Evolutionary conservation across 2,113 vertebrate species (phyloP), one percentile per base, ranked within the genome.

Genomic region (Sterna hirundo): DNA sequence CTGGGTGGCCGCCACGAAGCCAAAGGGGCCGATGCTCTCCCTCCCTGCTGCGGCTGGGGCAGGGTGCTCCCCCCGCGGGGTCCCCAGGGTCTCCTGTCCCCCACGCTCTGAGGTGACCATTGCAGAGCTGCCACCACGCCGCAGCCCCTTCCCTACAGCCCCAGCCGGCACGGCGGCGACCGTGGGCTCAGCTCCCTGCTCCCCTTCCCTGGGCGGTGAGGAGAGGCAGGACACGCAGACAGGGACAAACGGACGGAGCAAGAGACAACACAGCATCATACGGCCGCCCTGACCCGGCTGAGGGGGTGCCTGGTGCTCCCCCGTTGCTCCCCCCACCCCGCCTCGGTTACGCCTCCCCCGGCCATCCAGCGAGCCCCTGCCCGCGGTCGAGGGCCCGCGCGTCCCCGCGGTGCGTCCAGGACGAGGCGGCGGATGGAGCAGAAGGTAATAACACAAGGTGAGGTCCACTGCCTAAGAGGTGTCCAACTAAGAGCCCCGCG

Each of bases 401-500:
- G n/a, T 94, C 93, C 97, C 93, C 55, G 46, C 71, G 89, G 88
- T 95, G 96, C 72, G 2, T 97, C 96, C 95, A 96, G 97, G 95
- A 93, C 52, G 97, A 96, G 93, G 89, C 54, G 96, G 95, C 47
- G 42, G 60, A 93, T 97, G 96, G 94, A 97, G 96, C 86, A 97
- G 96, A 94, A 97, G 95, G 93, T 95, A 97, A 97, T 96, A 97
- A 98, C 96, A 97, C 98, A 98, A 97, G 98, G 97, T 98, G 98
- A 98, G 97, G 97, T 98, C 98, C 98, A 96, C 97, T 98, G 97
- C 96, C 96, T 97, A 96, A 96, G 96, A 94, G 95, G 92, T 96
- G 97, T 96, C 97, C 94, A 93, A 96, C 98, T 98, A 98, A 98
- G 98, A 95, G 97, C 95, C 98, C 98, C 94, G 89, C 90, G 94